Evolutionary conservation across 2,888 invertebrate species (phyloP).

Genomic region (Hirtodrosophila duncani): DNA sequence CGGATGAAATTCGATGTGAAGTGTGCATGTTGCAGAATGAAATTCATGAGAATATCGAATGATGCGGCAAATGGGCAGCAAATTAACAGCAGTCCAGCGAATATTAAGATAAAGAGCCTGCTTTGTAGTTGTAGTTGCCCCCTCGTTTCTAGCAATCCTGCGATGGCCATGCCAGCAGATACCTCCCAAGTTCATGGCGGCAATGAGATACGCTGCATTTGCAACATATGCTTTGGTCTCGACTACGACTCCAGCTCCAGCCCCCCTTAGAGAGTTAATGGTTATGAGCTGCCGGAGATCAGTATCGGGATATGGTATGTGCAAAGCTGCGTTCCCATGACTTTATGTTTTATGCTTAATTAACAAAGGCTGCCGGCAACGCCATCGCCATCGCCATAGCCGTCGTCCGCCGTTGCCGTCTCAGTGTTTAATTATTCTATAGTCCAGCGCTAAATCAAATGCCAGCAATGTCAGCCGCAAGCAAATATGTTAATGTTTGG

Average conservation of each 20-base stretch:
- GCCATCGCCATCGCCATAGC: too few species aligned
- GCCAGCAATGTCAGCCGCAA: constrained; percentile 37
- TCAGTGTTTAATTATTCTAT: constrained; percentile 57
- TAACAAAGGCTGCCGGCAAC: constrained; percentile 64
- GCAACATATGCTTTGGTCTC: constrained; percentile 48
- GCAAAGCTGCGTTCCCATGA: constrained; percentile 58
- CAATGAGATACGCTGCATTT: constrained; percentile 56
- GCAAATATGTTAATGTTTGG: constrained; percentile 48
- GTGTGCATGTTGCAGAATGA: constrained; percentile 19
- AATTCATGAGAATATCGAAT: constrained; percentile 55
- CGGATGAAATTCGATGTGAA: constrained; percentile 18
- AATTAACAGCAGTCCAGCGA: constrained; percentile 38
- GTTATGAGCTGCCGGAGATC: constrained; percentile 23
- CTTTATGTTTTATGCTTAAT: constrained; percentile 63
- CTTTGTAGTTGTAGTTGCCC: constrained; percentile 26
- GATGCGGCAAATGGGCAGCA: constrained; percentile 65
- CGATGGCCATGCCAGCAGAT: constrained; percentile 37
- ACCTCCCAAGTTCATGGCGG: constrained; percentile 60
- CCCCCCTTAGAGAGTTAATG: constrained; percentile 43
- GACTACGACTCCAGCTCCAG: constrained; percentile 6
- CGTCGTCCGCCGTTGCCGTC: too few species aligned
- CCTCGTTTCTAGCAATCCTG: constrained; percentile 24
- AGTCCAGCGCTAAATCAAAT: constrained; percentile 55
- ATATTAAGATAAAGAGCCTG: constrained; percentile 36
- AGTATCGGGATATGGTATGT: constrained; percentile 12